phyloP scores from a whole-genome alignment of 1,140 invertebrate species.

The Bombus waltoni region DNA sequence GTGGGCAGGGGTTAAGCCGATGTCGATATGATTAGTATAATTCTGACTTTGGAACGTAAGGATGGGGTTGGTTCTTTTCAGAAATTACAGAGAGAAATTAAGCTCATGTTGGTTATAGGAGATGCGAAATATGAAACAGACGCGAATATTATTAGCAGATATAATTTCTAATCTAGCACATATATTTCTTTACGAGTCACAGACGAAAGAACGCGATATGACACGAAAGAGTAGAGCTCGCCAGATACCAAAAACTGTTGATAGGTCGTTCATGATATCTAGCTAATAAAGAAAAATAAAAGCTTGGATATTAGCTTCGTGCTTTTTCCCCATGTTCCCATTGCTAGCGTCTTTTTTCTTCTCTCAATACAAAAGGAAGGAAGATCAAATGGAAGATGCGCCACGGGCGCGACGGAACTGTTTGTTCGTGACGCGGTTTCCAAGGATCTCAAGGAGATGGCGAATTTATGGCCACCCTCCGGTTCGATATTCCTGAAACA shows the following conservation, averaged over 20 bases:
- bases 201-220: too few relatives aligned
- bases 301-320: constrained; percentile 67
- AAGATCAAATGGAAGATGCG: not conserved
- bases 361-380: not conserved
- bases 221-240: not conserved
- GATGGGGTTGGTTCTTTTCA: too few relatives aligned
- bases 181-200: too few relatives aligned
- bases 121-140: too few relatives aligned
- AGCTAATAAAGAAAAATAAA: constrained; percentile 73
- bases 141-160: too few relatives aligned
- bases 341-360: not conserved
- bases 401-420: constrained; percentile 27
- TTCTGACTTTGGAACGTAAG: not conserved
- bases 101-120: too few relatives aligned
- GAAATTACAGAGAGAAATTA: too few relatives aligned
- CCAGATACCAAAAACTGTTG: constrained; percentile 37
- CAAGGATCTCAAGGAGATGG: constrained; percentile 38
- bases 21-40: not conserved
- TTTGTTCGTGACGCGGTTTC: constrained; percentile 47
- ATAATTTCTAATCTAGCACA: too few relatives aligned
- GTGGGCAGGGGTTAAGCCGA: not conserved
- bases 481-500: constrained; percentile 20
- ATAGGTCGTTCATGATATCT: constrained; percentile 46
- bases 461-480: constrained; percentile 25
- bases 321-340: not conserved